Evolutionary conservation across 2,888 invertebrate species (phyloP).

Genomic region (Aspidapion aeneum): DNA sequence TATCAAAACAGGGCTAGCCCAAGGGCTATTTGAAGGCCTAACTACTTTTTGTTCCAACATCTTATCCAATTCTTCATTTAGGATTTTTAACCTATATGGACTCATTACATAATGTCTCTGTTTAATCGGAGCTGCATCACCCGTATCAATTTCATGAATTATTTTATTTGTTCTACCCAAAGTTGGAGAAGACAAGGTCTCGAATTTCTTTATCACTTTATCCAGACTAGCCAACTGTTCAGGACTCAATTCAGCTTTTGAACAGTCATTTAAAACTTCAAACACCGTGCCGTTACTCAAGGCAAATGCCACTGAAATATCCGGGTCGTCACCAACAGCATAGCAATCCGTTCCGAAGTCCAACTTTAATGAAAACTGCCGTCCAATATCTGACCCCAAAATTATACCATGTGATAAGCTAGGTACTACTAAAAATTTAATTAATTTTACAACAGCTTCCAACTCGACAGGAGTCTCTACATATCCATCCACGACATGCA

Average conservation of each 20-base stretch:
- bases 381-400: background rate
- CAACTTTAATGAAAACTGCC: background rate
- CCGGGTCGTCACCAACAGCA: background rate
- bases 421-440: background rate
- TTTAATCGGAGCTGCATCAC: too few relatives aligned
- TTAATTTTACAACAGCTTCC: background rate
- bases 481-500: conserved; percentile 1
- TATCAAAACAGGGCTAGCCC: too few relatives aligned
- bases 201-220: too few relatives aligned
- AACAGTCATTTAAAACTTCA: background rate
- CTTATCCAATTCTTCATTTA: too few relatives aligned
- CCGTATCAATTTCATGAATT: too few relatives aligned
- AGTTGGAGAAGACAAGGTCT: too few relatives aligned
- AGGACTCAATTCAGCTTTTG: background rate
- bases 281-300: background rate
- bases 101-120: background rate
- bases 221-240: too few relatives aligned
- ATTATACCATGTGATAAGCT: background rate
- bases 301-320: background rate
- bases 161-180: too few relatives aligned
- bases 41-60: too few relatives aligned
- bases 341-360: background rate
- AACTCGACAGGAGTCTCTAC: background rate
- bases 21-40: too few relatives aligned
- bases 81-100: too few relatives aligned